phyloP scores from a whole-genome alignment of 2,113 vertebrate species.

The Poeciliopsis prolifica region DNA sequence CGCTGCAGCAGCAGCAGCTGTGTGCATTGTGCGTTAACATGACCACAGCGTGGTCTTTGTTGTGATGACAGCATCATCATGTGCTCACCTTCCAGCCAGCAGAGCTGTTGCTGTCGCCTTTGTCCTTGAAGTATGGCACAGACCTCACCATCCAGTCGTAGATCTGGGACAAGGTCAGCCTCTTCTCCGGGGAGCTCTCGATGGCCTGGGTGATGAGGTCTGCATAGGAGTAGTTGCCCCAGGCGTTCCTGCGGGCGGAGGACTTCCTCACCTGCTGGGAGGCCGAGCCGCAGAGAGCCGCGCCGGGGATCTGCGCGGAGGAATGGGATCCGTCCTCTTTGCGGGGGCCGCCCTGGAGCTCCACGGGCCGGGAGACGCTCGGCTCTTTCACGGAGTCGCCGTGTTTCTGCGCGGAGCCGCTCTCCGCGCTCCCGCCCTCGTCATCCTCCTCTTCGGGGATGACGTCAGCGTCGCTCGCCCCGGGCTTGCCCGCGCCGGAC shows the following conservation, averaged over 20 bases:
- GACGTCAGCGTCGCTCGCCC: conserved; percentile 84
- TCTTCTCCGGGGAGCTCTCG: conserved; percentile 93
- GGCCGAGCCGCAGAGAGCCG: conserved; percentile 70
- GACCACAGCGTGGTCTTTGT: conserved; percentile 40
- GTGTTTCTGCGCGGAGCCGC: conserved; percentile 69
- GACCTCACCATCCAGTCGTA: conserved; percentile 99
- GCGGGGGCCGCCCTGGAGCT: conserved; percentile 52
- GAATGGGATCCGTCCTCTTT: conserved; percentile 71
- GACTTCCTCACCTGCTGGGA: conserved; percentile 89
- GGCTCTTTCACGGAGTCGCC: conserved; percentile 12
- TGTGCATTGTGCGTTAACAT: conserved; percentile 25
- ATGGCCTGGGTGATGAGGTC: conserved; percentile 96
- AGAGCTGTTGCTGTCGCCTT: conserved; percentile 97
- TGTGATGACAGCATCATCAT: conserved; percentile 39
- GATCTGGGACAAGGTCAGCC: conserved; percentile 95
- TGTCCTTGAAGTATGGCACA: conserved; percentile 99
- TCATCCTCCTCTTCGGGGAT: conserved; percentile 94
- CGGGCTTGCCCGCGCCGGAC: conserved; percentile 85
- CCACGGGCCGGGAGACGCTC: conserved; percentile 52
- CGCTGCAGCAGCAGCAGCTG: background rate
- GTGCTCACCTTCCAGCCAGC: conserved; percentile 95
- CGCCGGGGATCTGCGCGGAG: conserved; percentile 61
- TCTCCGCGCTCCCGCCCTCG: conserved; percentile 77
- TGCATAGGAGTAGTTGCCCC: conserved; percentile 97
- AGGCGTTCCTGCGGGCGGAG: conserved; percentile 93